phyloP scores from a whole-genome alignment of 2,888 invertebrate genomes.

The Julus scandinavius region DNA sequence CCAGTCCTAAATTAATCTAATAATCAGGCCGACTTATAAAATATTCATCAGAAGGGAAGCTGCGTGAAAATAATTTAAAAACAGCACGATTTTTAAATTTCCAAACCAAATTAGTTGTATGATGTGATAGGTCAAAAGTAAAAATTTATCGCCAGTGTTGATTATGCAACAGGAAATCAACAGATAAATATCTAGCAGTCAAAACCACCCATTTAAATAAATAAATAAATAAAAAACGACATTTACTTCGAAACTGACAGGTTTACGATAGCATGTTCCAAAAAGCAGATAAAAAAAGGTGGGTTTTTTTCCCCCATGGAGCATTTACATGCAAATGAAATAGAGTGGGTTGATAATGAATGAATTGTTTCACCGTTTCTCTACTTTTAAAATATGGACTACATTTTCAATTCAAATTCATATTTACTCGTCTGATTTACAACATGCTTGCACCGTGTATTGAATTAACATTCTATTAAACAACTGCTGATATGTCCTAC shows the following conservation, averaged over 20 bases:
- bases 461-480: too few relatives aligned
- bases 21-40: too few relatives aligned
- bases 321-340: slow-evolving; percentile 20
- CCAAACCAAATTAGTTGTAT: neutral
- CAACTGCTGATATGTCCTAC: too few relatives aligned
- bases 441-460: neutral
- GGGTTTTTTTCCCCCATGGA: neutral
- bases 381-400: slow-evolving; percentile 6
- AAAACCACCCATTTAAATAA: neutral
- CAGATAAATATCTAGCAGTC: neutral
- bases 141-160: neutral
- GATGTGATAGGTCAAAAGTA: neutral
- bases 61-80: neutral
- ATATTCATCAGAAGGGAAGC: neutral
- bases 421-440: neutral
- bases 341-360: slow-evolving; percentile 10
- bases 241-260: slow-evolving; percentile 13
- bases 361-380: neutral
- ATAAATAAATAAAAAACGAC: neutral
- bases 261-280: neutral
- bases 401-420: neutral
- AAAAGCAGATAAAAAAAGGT: neutral
- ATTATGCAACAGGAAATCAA: slow-evolving; percentile 27
- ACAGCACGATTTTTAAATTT: neutral
- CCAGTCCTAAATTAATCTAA: neutral